Evolutionary conservation across 2,797 vertebrate species (phyloP).

Genomic region (Anomalospiza imberbis): DNA sequence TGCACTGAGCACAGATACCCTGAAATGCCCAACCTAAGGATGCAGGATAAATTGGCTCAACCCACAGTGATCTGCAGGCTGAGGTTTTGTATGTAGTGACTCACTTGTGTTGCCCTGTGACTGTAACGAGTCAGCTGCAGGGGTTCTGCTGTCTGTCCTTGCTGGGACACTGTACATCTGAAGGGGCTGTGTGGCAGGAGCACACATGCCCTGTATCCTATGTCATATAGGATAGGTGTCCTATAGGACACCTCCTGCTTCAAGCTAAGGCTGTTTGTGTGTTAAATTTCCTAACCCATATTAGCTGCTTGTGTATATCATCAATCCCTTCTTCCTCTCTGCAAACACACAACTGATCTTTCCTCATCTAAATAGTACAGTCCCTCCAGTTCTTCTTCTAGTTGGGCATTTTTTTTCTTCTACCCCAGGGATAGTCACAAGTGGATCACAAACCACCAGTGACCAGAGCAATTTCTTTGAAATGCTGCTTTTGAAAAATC

Average conservation of each 20-base stretch:
- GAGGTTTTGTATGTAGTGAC: neutral
- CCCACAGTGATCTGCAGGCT: neutral
- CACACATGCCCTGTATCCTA: neutral
- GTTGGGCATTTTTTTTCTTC: neutral
- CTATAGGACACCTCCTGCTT: neutral
- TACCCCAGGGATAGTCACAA: neutral
- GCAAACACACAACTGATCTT: conserved; percentile 19
- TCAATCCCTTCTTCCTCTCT: neutral
- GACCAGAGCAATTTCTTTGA: conserved; percentile 16
- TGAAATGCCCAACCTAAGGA: neutral
- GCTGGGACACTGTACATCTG: neutral
- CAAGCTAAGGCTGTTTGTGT: neutral
- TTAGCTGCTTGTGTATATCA: neutral
- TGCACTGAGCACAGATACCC: neutral
- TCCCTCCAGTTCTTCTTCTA: neutral
- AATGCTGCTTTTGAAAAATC: neutral
- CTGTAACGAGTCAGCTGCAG: fast-evolving
- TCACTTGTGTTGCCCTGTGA: neutral
- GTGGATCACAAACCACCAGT: conserved; percentile 17
- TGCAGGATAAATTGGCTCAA: neutral
- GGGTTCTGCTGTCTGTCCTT: neutral
- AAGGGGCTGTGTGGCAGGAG: neutral
- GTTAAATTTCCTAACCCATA: neutral
- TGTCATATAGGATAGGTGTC: neutral
- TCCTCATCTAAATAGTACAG: neutral